Base-by-base conservation (phyloP, 2,888 invertebrate species). In the Dione vanillae region DNA sequence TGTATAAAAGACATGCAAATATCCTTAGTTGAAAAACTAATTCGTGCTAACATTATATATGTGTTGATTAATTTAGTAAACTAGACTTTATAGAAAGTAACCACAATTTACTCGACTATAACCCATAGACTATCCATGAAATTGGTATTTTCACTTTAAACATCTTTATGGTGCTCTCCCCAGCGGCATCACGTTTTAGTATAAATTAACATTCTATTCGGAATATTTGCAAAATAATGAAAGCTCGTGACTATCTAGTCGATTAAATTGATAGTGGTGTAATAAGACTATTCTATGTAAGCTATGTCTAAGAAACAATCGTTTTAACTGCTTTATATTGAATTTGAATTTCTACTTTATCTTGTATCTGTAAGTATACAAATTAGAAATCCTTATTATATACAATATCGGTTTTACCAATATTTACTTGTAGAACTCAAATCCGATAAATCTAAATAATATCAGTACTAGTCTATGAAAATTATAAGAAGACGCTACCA, bases 101-200 rank as follows among this genome's bases (percentile, higher is more conserved):
- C 6, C 16, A 11, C 0, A 40, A 16, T 56, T 56, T 37, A 19
- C 37, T 54, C 35, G 35, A 54, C 14, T 2, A 54, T 54, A 54
- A 54, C 54, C n/a, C 54, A 54, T 54, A n/a, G 54, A 56, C 54
- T 67, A 49, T 41, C 37, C 20, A 67, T 65, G 67, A 67, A 70
- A 70, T 70, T 45, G 43, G 27, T 58, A 40, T 69, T 72, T 70
- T 70, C 72, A 67, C 72, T 59, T 58, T 52, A 64, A 41, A 70
- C 59, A 64, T 20, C 69, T 14, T 52, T 66, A 20, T 52, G 49
- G 52, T 40, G 49, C 27, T 64, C 54, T 45, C 43, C 51, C 20
- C 35, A n/a, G 47, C 61, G 52, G 65, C 65, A 45, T 69, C 71
- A 72, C 71, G 71, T 72, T 70, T 65, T 69, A 65, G 65, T 65